Conservation (phyloP, 2,797 vertebrate genomes). For the Liasis olivaceus region DNA sequence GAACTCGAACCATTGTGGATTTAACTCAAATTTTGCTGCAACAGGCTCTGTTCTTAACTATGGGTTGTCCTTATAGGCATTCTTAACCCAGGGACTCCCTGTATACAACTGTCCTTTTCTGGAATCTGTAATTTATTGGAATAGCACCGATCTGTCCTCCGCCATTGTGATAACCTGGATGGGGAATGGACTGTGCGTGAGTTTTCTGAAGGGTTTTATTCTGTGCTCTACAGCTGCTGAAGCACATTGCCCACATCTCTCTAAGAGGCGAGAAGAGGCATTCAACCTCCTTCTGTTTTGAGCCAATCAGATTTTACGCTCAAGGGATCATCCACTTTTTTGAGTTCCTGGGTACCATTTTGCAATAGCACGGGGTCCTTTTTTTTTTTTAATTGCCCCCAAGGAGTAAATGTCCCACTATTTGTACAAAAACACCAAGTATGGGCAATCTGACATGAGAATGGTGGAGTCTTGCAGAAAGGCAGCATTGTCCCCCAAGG, state of each 20-base stretch:
- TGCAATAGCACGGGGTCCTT: not conserved
- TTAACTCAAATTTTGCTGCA: too few relatives aligned
- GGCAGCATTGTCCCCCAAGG: not conserved
- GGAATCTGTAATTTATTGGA: not conserved
- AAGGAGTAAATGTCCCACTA: not conserved
- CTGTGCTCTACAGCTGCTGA: not conserved
- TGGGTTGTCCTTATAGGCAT: too few relatives aligned
- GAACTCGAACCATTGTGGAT: too few relatives aligned
- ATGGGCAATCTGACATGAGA: not conserved
- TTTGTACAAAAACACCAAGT: not conserved
- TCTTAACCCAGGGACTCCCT: too few relatives aligned
- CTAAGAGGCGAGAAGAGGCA: not conserved
- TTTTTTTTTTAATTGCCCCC: not conserved
- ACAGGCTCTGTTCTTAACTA: too few relatives aligned
- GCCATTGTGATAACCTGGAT: not conserved
- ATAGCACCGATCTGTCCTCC: not conserved
- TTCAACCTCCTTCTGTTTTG: not conserved
- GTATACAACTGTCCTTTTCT: not conserved
- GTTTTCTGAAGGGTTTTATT: not conserved
- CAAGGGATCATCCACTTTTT: not conserved
- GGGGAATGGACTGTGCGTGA: not conserved
- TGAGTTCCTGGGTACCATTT: not conserved
- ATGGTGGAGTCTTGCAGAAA: not conserved
- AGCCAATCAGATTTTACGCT: not conserved
- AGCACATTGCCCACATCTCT: not conserved